Conservation (phyloP, 2,113 vertebrate genomes). For the Rhipidura dahli region DNA sequence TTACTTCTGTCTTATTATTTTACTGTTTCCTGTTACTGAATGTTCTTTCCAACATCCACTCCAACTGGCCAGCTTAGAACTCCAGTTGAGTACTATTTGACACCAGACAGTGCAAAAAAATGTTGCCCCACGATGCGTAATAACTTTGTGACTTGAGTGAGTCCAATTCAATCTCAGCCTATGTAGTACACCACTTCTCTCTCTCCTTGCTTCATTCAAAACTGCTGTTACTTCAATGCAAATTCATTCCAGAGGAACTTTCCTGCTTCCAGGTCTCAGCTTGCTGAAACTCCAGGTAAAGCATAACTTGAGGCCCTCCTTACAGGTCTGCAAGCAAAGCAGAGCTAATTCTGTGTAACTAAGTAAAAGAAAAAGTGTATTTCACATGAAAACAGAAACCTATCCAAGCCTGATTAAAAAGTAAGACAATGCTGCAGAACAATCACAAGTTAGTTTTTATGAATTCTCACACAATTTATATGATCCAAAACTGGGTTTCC, state of each 20-base stretch:
- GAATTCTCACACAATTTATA: not conserved
- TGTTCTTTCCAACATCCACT: not conserved
- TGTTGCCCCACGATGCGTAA: not conserved
- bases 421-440: not conserved
- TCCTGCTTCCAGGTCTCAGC: not conserved
- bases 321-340: not conserved
- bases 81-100: not conserved
- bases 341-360: not conserved
- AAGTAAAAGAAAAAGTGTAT: not conserved
- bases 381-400: not conserved
- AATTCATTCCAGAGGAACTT: not conserved
- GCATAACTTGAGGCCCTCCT: not conserved
- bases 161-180: not conserved
- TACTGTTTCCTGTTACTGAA: not conserved
- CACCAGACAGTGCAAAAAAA: not conserved
- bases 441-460: not conserved
- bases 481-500: not conserved
- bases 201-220: not conserved
- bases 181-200: fast-evolving
- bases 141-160: not conserved
- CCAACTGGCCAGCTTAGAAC: not conserved
- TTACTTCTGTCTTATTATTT: not conserved
- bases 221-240: not conserved
- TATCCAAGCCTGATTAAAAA: not conserved
- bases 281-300: not conserved